These are phyloP conservation scores for Drosophila lowei DNA, from an alignment of 1,140 invertebrate species.

Conservation along the genomic window DNA sequence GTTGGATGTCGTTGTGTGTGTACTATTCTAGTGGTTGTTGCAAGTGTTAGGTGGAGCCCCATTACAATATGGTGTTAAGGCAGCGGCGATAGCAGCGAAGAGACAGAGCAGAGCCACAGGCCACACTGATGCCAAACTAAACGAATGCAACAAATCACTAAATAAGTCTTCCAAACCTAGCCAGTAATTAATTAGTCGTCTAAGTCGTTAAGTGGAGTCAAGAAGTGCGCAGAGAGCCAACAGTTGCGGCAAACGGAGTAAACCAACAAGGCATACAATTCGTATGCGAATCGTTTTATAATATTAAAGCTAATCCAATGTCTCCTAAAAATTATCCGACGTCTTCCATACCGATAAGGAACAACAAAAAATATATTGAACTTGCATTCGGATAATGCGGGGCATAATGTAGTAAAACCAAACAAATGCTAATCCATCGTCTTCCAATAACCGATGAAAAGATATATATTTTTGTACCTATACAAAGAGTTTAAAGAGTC, in stretches of 20 bases:
- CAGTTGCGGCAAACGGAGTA: constrained; percentile 44
- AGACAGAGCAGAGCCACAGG: constrained; percentile 31
- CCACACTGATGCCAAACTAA: constrained; percentile 18
- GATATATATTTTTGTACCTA: constrained; percentile 47
- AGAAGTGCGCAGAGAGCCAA: constrained; percentile 18
- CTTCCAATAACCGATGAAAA: constrained; percentile 57
- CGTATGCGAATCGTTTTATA: constrained; percentile 10
- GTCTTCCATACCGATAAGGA: constrained; percentile 57
- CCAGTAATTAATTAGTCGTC: constrained; percentile 61
- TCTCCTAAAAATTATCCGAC: constrained; percentile 28
- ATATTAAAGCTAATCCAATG: constrained; percentile 11
- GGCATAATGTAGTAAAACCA: constrained; percentile 29
- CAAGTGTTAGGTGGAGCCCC: constrained; percentile 42
- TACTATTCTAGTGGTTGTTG: constrained; percentile 63
- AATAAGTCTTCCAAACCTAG: constrained; percentile 81
- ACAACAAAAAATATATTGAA: constrained; percentile 4
- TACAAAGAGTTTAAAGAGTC: constrained; percentile 20
- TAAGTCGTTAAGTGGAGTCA: constrained; percentile 43
- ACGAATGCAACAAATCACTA: constrained; percentile 82
- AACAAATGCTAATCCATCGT: constrained; percentile 55
- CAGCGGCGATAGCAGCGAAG: not conserved
- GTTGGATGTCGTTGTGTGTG: constrained; percentile 17
- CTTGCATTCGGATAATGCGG: not conserved
- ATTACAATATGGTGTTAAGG: constrained; percentile 31
- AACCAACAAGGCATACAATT: constrained; percentile 8